These are phyloP conservation scores for Ephialtes manifestator DNA, from an alignment of 2,888 invertebrate genomes.

Conservation along the genomic window DNA sequence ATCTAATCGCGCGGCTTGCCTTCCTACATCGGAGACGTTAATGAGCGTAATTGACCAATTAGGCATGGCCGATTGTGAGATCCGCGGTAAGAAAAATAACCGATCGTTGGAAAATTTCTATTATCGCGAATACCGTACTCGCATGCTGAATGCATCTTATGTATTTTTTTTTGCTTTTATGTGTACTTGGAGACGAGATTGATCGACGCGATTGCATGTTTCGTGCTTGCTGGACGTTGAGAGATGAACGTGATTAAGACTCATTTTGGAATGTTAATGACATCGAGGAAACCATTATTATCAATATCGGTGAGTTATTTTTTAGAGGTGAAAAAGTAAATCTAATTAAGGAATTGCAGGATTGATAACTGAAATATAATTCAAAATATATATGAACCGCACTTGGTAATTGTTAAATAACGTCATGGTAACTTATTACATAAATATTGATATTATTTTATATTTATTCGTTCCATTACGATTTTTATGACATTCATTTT, in stretches of 20 bases:
- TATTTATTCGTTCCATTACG: too few species aligned
- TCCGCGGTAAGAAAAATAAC: slow-evolving; percentile 77
- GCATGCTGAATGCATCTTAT: not conserved
- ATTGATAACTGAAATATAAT: not conserved
- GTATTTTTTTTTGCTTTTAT: not conserved
- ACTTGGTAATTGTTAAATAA: too few species aligned
- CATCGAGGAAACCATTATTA: not conserved
- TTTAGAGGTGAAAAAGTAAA: not conserved
- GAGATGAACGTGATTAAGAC: not conserved
- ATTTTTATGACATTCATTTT: too few species aligned
- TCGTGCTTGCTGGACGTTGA: not conserved
- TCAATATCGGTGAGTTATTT: not conserved
- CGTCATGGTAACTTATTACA: too few species aligned
- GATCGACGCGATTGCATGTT: not conserved
- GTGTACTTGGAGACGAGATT: not conserved
- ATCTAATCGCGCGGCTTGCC: slow-evolving; percentile 82
- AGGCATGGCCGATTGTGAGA: slow-evolving; percentile 81
- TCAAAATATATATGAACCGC: too few species aligned
- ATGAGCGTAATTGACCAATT: slow-evolving; percentile 86
- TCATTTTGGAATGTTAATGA: not conserved
- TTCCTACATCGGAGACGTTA: slow-evolving; percentile 84
- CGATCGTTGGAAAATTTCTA: slow-evolving; percentile 73
- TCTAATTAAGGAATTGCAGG: not conserved
- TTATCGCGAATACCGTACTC: slow-evolving; percentile 48
- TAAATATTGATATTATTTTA: too few species aligned